Percentiles rank a stretch among this genome's conserved stretches.
Evolutionary conservation across 2,797 vertebrate species (phyloP).

Genomic region (Morelia viridis): DNA sequence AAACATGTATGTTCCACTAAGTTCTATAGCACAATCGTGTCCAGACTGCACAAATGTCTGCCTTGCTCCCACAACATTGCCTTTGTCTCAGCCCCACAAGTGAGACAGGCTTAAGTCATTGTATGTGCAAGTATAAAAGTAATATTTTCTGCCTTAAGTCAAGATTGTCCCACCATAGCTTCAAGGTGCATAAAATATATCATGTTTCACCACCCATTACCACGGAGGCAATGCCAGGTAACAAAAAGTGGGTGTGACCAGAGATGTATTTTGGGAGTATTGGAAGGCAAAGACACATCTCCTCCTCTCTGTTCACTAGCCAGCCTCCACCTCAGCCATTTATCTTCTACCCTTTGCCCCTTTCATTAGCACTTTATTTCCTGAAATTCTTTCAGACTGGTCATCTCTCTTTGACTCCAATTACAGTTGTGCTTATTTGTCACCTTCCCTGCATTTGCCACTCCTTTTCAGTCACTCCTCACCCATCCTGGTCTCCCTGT

Average conservation of each 20-base stretch:
- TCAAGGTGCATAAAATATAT: too few relatives aligned
- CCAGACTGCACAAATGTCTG: background rate
- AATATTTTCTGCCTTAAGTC: too few relatives aligned
- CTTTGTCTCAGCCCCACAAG: background rate
- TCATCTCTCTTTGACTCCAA: background rate
- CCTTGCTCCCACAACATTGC: background rate
- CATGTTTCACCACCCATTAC: too few relatives aligned
- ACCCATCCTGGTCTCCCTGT: background rate
- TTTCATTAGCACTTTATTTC: background rate
- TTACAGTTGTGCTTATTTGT: background rate
- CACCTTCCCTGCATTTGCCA: background rate
- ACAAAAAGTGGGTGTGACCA: too few relatives aligned
- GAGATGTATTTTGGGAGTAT: too few relatives aligned
- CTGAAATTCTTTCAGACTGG: background rate
- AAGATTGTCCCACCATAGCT: too few relatives aligned
- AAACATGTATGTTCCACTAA: background rate
- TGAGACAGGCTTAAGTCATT: background rate
- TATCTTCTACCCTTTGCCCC: background rate
- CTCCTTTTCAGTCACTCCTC: background rate
- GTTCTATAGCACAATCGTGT: background rate
- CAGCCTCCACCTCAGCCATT: background rate
- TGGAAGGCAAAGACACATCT: background rate
- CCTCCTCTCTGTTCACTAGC: background rate
- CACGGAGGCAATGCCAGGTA: too few relatives aligned
- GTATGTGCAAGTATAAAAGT: too few relatives aligned